Evolutionary conservation across 2,113 vertebrate genomes (phyloP).

Genomic region (Upupa epops): DNA sequence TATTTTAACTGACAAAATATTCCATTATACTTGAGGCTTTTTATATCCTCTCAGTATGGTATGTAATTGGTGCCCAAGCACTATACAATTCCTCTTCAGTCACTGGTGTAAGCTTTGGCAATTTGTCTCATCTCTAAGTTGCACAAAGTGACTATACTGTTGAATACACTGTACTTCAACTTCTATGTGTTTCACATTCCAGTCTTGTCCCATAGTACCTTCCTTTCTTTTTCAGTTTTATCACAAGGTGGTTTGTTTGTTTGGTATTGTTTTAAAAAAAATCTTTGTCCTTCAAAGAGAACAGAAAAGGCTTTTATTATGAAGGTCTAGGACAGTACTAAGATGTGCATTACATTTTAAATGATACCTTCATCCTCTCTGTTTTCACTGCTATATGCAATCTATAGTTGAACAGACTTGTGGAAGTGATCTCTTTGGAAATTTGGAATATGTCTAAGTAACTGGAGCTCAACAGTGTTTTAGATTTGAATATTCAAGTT

Average conservation of each 20-base stretch:
- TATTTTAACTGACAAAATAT: slow-evolving; percentile 44
- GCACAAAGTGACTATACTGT: slow-evolving; percentile 20
- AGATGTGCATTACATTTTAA: background rate
- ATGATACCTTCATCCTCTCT: background rate
- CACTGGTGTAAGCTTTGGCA: slow-evolving; percentile 33
- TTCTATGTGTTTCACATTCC: background rate
- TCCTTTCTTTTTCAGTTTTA: background rate
- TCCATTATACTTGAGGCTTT: slow-evolving; percentile 55
- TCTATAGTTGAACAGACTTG: background rate
- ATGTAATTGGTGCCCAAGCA: slow-evolving; percentile 50
- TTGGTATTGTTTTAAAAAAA: background rate
- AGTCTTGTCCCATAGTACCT: background rate
- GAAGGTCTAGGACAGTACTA: background rate
- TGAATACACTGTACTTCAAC: background rate
- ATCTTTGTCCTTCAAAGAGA: background rate
- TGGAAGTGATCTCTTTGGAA: background rate
- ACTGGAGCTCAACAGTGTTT: background rate
- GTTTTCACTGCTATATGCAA: background rate
- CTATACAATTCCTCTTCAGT: slow-evolving; percentile 57
- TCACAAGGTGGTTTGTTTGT: background rate
- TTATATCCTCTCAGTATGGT: slow-evolving; percentile 37
- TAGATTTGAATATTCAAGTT: background rate
- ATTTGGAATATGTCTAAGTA: background rate
- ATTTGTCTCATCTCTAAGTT: slow-evolving; percentile 40
- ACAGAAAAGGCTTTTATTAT: background rate